phyloP scores from a whole-genome alignment of 2,113 vertebrate genomes.

The Asarcornis scutulata region DNA sequence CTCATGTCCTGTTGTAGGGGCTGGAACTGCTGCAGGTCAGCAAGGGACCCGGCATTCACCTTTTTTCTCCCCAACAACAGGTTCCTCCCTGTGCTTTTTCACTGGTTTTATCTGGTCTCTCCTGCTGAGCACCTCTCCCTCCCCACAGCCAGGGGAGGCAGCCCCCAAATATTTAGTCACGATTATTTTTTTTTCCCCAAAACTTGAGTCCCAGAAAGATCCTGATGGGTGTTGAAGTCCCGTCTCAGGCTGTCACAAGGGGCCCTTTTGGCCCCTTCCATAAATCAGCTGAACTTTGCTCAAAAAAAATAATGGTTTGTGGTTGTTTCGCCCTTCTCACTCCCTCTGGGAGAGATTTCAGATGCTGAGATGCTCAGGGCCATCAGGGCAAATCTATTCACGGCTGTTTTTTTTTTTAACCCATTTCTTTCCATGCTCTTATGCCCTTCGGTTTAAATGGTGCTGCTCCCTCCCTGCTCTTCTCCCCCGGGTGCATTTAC shows the following conservation, averaged over 20 bases:
- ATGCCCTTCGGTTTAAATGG: slow-evolving; percentile 1
- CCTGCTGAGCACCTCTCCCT: background rate
- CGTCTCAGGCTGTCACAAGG: background rate
- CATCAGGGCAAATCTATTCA: background rate
- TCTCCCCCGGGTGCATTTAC: slow-evolving; percentile 12
- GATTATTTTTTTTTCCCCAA: background rate
- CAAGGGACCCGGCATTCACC: background rate
- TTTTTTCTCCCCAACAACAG: background rate
- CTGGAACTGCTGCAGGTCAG: background rate
- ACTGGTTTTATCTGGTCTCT: background rate
- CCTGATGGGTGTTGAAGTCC: background rate
- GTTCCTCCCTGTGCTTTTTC: background rate
- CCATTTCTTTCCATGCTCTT: background rate
- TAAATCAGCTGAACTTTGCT: background rate
- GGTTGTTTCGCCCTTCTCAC: background rate
- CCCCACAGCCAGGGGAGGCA: background rate
- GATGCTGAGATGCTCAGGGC: background rate
- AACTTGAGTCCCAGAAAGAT: background rate
- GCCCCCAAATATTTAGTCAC: background rate
- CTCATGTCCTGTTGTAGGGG: background rate
- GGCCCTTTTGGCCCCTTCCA: background rate
- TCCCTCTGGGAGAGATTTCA: background rate
- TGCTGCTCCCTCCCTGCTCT: background rate
- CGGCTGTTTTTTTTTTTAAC: background rate
- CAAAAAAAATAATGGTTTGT: background rate